A percentile compares a stretch with the other conserved stretches of the same genome.
phyloP scores from a whole-genome alignment of 2,888 invertebrate genomes.

The Microctonus hyperodae region DNA sequence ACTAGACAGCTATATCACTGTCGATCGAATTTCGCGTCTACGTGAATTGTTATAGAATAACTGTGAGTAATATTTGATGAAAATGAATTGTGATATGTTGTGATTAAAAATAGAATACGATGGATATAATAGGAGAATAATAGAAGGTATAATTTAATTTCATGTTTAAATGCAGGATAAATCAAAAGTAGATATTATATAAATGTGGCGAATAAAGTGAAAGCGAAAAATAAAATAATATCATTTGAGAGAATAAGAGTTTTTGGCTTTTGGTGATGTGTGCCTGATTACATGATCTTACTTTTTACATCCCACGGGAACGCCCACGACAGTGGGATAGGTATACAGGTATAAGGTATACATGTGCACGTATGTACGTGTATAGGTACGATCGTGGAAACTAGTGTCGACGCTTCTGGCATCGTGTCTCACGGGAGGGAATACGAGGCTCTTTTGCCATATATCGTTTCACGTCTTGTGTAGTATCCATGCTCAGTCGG shows the following conservation, averaged over 20 bases:
- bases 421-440: slow-evolving; percentile 6
- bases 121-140: not conserved
- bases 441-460: slow-evolving; percentile 18
- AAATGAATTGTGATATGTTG: not conserved
- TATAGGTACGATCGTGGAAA: not conserved
- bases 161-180: too few relatives aligned
- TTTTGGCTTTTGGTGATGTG: not conserved
- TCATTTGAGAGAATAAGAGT: slow-evolving; percentile 7
- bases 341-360: not conserved
- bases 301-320: slow-evolving; percentile 29
- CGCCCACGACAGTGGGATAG: slow-evolving; percentile 19
- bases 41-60: not conserved
- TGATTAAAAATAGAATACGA: not conserved
- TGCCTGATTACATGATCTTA: slow-evolving; percentile 14
- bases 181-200: not conserved
- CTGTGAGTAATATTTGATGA: not conserved
- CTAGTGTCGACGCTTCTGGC: not conserved
- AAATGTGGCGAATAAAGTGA: not conserved
- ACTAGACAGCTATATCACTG: not conserved
- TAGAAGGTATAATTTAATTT: too few relatives aligned
- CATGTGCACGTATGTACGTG: not conserved
- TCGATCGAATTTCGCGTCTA: not conserved
- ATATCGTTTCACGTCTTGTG: slow-evolving; percentile 4
- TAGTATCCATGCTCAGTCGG: slow-evolving; percentile 3
- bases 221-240: not conserved